Conservation (phyloP, 2,888 invertebrate genomes). For the Lomographa bimaculata region DNA sequence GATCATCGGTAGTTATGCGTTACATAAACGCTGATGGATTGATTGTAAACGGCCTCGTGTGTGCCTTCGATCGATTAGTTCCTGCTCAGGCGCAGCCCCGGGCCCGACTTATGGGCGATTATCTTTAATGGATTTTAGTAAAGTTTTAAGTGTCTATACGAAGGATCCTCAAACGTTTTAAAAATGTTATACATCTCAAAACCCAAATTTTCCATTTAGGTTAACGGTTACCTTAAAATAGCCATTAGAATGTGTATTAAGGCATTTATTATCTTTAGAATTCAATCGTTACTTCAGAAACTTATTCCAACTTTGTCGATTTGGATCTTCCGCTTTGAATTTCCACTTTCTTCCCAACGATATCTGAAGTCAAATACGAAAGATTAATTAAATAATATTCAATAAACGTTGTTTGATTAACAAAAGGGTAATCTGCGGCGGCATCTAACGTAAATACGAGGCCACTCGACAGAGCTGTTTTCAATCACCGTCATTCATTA, state of each 20-base stretch:
- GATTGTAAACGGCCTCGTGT: slow-evolving; percentile 76
- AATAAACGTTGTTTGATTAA: slow-evolving; percentile 80
- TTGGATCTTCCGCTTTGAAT: slow-evolving; percentile 19
- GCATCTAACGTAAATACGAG: slow-evolving; percentile 80
- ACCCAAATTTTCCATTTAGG: slow-evolving; percentile 60
- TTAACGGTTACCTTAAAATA: slow-evolving; percentile 54
- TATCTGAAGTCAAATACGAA: slow-evolving; percentile 70
- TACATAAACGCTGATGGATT: slow-evolving; percentile 81
- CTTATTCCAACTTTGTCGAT: slow-evolving; percentile 20
- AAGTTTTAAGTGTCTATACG: slow-evolving; percentile 67
- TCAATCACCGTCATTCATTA: slow-evolving; percentile 81
- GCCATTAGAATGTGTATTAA: slow-evolving; percentile 45
- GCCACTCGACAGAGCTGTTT: slow-evolving; percentile 71
- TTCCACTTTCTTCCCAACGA: slow-evolving; percentile 37
- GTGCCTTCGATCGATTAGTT: slow-evolving; percentile 78
- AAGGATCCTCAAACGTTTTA: slow-evolving; percentile 54
- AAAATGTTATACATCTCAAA: slow-evolving; percentile 56
- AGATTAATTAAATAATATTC: slow-evolving; percentile 80
- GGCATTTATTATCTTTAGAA: slow-evolving; percentile 39
- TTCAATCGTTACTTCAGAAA: slow-evolving; percentile 19
- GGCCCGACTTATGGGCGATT: slow-evolving; percentile 70
- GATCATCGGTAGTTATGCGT: slow-evolving; percentile 76
- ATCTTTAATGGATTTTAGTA: slow-evolving; percentile 77
- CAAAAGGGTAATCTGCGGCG: slow-evolving; percentile 80
- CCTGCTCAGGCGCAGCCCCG: slow-evolving; percentile 60